Evolutionary conservation across 2,113 vertebrate genomes (phyloP), one percentile per base, ranked within the genome.

Genomic region (Paradisaea rubra): DNA sequence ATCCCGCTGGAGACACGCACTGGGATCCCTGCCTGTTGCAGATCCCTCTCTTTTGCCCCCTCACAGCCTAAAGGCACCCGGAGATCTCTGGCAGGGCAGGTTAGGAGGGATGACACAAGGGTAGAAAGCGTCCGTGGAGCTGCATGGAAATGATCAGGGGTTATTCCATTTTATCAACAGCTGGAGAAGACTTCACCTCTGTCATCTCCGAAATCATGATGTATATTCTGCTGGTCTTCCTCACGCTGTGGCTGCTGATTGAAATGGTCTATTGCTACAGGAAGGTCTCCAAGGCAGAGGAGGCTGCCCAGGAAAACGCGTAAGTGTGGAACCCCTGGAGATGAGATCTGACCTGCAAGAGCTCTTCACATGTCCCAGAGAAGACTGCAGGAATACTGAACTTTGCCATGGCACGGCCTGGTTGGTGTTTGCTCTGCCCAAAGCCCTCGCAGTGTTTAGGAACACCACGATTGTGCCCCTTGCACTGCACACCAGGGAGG

Each of bases 251-350:
- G 99, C 98, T 99, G 44, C 97, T 99, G 96, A 98, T 99, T 16
- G 99, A 99, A 96, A 99, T 99, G 98, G 96, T 99, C 76, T 99
- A 99, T 97, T 99, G 99, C 98, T 99, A 99, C 98, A 98, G 98
- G 95, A 99, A 99, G 96, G 99, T 99, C 96, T 98, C 99, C 42
- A 99, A 98, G 95, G 99, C 99, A 11, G 99, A 99, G 83, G 99
- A 99, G 82, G 98, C 98, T 50, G 97, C 97, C 8, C 98, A 99
- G 96, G 99, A 99, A 97, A 98, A 98, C 1, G 98, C 97, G 99
- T 99, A 98, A 99, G 99, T 99, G 69, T 66, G 91, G 79, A 44
- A 49, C 6, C 45, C 53, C 39, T 78, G 63, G 72, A 15, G 76
- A 2, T 9, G 27, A 1, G 27, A 50, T 42, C 37, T 16, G 49